Base-by-base conservation (phyloP, 2,797 vertebrate species). In the Mus minutoides region DNA sequence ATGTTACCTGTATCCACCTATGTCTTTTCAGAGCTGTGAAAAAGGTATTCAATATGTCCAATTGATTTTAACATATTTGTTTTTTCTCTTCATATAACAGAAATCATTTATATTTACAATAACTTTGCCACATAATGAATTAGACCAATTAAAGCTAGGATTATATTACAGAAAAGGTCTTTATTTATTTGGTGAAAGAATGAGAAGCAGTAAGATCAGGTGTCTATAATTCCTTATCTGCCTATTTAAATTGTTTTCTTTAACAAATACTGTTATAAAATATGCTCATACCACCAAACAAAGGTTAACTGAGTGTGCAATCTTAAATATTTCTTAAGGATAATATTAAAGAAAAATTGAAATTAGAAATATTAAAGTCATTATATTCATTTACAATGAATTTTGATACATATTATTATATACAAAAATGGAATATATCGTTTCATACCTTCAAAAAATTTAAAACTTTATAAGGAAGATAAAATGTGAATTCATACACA, bases 41-140 rank as follows among this genome's bases (percentile, higher is more conserved):
- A 95, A 84, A 58, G 1, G 10, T 75, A 9, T 90, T 77, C 60
- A 64, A 13, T 79, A 96, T 95, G 43, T 64, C 60, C 89, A 91
- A 79, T 34, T 88, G 29, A n/a, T 37, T 60, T 34, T 69, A 95
- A 64, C 49, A 85, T 79, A 21, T 84, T 92, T 71, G 7, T 1
- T 60, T 95, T 95, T 92, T 88, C 91, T 58, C 22, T 84, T 92
- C 29, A 94, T 19, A 69, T 69, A 92, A 90, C 3, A 84, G 69
- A 88, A 88, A 78, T 8, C 4, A 56, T 89, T 92, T 34, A 60
- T 7, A 6, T 87, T 87, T 87, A 52, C n/a, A 87, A 78, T 90
- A 73, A 67, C 60, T 24, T 58, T 82, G 34, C 87, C 75, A 78
- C 40, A 58, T 4, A 24, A 83, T 94, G 22, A 92, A 64, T 58